Evolutionary conservation across 1,140 invertebrate species (phyloP).

Genomic region (Stegodyphus mimosarum): DNA sequence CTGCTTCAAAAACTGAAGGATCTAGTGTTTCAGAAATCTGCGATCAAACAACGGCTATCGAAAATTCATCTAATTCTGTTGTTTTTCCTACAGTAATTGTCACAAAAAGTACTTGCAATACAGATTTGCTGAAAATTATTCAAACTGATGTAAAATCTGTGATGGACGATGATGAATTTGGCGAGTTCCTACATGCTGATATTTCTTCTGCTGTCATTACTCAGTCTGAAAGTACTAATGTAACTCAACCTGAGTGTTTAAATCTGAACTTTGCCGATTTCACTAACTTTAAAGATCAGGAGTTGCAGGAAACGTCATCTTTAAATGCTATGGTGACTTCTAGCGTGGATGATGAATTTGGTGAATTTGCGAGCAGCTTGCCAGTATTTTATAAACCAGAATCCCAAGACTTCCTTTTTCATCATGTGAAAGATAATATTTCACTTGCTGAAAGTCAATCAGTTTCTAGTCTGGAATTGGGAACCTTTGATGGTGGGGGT

Average conservation of each 20-base stretch:
- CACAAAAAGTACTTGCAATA: constrained; percentile 63
- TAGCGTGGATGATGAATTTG: constrained; percentile 72
- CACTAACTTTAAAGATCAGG: constrained; percentile 24
- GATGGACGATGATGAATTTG: constrained; percentile 61
- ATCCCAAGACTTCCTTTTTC: constrained; percentile 42
- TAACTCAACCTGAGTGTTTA: neutral
- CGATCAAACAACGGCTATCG: neutral
- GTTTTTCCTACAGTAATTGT: neutral
- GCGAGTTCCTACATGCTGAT: constrained; percentile 59
- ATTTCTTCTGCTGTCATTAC: constrained; percentile 3
- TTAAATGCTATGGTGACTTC: constrained; percentile 60
- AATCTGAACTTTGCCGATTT: constrained; percentile 47
- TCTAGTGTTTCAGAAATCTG: neutral
- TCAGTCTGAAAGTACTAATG: neutral
- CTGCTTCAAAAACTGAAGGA: neutral
- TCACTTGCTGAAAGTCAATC: constrained; percentile 67
- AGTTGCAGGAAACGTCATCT: neutral
- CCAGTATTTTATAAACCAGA: constrained; percentile 41
- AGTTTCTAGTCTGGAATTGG: constrained; percentile 69
- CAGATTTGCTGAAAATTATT: constrained; percentile 70
- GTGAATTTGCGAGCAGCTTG: constrained; percentile 69
- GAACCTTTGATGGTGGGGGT: constrained; percentile 66
- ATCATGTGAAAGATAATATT: constrained; percentile 60
- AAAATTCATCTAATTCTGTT: neutral
- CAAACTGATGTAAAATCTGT: neutral